These are phyloP conservation scores for Salarias fasciatus DNA, from an alignment of 2,797 vertebrate genomes.

Conservation along the genomic window DNA sequence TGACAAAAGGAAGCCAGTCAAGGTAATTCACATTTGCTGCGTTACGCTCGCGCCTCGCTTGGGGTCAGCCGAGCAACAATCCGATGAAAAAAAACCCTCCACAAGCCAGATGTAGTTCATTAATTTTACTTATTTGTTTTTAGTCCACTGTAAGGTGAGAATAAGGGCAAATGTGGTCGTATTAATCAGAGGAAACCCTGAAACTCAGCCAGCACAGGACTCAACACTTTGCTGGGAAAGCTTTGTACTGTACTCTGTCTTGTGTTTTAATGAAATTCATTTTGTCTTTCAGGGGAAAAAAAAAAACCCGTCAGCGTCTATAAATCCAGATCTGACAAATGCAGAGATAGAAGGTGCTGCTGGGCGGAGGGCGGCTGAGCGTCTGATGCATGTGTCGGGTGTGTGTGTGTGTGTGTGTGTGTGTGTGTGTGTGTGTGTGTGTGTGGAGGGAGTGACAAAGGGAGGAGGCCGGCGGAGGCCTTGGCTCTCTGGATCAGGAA, in stretches of 20 bases:
- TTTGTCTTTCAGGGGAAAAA: no score
- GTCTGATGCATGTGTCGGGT: slow-evolving; percentile 49
- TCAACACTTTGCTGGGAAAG: slow-evolving; percentile 22
- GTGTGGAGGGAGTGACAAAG: slow-evolving; percentile 60
- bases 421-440: no score
- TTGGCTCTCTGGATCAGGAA: slow-evolving; percentile 83
- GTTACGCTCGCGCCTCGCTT: slow-evolving; percentile 19
- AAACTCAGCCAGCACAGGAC: slow-evolving; percentile 33
- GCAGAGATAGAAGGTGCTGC: neutral
- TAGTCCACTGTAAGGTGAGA: slow-evolving; percentile 37
- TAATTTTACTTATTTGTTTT: slow-evolving; percentile 42
- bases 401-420: no score
- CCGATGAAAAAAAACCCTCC: slow-evolving; percentile 12
- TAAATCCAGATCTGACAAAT: slow-evolving; percentile 6
- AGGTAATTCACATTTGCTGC: slow-evolving; percentile 28
- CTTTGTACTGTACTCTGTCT: neutral
- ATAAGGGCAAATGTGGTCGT: slow-evolving; percentile 24
- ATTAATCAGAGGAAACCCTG: slow-evolving; percentile 48
- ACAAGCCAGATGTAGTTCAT: slow-evolving; percentile 15
- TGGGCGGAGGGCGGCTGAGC: slow-evolving; percentile 28
- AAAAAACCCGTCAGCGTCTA: neutral
- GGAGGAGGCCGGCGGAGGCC: slow-evolving; percentile 66
- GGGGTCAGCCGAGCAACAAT: slow-evolving; percentile 17
- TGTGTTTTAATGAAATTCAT: neutral
- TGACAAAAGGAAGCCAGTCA: slow-evolving; percentile 59